Evolutionary conservation across 2,888 invertebrate species (phyloP).

Genomic region (Drosophila fungiperda): DNA sequence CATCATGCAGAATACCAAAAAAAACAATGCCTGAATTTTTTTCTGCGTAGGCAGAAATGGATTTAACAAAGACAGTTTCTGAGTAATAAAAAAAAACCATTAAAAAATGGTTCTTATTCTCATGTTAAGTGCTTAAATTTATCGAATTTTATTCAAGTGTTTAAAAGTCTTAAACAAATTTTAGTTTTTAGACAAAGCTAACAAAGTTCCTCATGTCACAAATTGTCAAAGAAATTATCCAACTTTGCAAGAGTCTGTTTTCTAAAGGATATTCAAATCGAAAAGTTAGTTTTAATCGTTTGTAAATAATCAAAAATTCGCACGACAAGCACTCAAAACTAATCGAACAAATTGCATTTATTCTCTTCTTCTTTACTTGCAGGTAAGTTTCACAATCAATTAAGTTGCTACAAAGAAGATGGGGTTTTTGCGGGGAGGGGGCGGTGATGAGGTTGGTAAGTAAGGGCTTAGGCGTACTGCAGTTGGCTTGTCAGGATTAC

Average conservation of each 20-base stretch:
- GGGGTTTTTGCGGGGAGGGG: not conserved
- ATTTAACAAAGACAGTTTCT: not conserved
- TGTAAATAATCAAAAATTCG: not conserved
- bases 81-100: too few species aligned
- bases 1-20: not conserved
- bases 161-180: not conserved
- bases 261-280: not conserved
- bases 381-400: conserved; percentile 59
- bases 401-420: conserved; percentile 27
- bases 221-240: not conserved
- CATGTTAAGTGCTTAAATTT: not conserved
- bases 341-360: not conserved
- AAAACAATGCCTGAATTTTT: not conserved
- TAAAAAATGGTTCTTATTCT: too few species aligned
- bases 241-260: not conserved
- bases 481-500: conserved; percentile 22
- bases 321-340: conserved; percentile 11
- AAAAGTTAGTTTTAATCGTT: not conserved
- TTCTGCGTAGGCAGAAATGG: not conserved
- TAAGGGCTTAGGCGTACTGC: conserved; percentile 6
- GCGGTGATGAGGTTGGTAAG: conserved; percentile 18
- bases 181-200: not conserved
- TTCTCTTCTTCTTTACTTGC: conserved; percentile 33
- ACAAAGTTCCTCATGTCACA: not conserved
- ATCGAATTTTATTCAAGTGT: not conserved